Percentiles rank a stretch among this genome's conserved stretches.
phyloP scores from a whole-genome alignment of 2,113 vertebrate genomes.

The Phyllostomus discolor region DNA sequence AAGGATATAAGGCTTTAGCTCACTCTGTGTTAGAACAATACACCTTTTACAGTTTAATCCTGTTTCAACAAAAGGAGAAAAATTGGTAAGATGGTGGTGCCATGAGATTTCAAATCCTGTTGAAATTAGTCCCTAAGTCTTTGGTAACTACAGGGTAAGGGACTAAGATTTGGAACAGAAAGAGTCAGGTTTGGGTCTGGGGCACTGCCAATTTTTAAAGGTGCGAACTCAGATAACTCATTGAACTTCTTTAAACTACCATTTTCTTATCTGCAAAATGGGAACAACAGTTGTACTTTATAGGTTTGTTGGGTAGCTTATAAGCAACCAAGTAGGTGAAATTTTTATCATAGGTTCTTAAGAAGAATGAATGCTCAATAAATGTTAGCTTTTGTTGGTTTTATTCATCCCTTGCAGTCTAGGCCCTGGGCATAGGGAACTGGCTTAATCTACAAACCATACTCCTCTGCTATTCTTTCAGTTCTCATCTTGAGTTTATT shows the following conservation, averaged over 20 bases:
- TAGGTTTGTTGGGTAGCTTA: not conserved
- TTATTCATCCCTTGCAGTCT: not conserved
- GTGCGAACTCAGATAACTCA: not conserved
- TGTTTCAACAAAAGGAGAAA: not conserved
- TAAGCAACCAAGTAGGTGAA: not conserved
- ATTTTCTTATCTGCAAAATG: not conserved
- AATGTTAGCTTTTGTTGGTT: not conserved
- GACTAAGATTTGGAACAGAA: not conserved
- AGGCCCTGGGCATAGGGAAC: not conserved
- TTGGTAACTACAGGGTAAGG: not conserved
- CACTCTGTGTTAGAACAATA: not conserved
- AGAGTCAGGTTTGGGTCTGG: not conserved
- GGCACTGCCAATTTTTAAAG: not conserved
- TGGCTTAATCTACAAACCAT: not conserved
- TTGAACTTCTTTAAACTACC: not conserved
- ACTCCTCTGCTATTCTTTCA: not conserved
- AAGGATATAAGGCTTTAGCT: not conserved
- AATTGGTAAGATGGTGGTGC: not conserved
- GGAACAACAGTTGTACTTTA: not conserved
- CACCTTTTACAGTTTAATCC: not conserved
- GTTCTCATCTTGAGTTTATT: not conserved
- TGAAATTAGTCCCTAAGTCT: not conserved
- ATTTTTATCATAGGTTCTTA: not conserved
- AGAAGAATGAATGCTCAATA: not conserved
- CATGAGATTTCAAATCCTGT: not conserved